Conservation (phyloP, 2,113 vertebrate genomes). For the Bambusicola thoracicus region DNA sequence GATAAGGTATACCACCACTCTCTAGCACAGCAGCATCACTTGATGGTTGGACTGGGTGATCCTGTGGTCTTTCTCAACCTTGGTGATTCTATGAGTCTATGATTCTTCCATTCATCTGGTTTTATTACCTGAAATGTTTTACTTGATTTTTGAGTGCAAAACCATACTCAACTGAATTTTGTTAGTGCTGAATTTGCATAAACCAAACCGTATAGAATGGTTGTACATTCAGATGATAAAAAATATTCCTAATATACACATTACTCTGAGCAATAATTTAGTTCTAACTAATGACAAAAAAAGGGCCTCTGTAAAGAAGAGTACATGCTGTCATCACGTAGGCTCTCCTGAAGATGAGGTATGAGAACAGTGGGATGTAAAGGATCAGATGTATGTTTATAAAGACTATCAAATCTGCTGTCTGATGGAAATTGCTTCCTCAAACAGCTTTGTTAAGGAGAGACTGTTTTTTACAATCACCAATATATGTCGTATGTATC, state of each 20-base stretch:
- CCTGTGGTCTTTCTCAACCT: no score
- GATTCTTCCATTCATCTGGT: neutral
- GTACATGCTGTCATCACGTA: neutral
- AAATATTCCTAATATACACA: conserved; percentile 25
- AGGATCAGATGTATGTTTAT: neutral
- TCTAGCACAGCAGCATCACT: neutral
- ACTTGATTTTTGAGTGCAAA: neutral
- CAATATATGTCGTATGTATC: neutral
- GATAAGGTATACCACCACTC: neutral
- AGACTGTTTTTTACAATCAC: neutral
- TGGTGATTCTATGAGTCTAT: no score
- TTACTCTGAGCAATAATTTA: neutral
- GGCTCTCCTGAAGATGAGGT: neutral
- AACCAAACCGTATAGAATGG: neutral
- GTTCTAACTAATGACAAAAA: neutral
- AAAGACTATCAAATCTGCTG: neutral
- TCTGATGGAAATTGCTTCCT: neutral
- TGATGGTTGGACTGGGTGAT: no score
- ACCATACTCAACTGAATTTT: neutral
- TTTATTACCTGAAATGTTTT: neutral
- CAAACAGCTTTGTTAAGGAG: conserved; percentile 6
- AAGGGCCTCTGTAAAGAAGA: neutral
- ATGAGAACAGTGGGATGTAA: neutral
- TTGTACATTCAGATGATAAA: neutral
- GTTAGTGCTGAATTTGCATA: neutral